A percentile compares a stretch with the other conserved stretches of the same genome.
These are phyloP conservation scores for Blastobasis lacticolella DNA, from an alignment of 2,888 invertebrate species.

Conservation along the genomic window DNA sequence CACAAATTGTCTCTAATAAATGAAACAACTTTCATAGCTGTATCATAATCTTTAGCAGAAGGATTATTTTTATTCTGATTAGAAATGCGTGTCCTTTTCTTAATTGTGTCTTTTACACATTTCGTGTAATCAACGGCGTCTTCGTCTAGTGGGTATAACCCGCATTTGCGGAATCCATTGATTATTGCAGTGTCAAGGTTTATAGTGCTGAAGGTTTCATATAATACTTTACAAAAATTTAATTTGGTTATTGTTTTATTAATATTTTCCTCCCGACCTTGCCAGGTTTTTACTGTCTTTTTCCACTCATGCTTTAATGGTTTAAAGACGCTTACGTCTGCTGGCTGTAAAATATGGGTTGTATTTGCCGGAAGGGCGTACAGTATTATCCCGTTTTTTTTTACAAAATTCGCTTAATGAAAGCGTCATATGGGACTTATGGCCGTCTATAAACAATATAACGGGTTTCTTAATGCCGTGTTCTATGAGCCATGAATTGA, in stretches of 20 bases:
- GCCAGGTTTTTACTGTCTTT: constrained; percentile 8
- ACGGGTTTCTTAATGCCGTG: constrained; percentile 18
- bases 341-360: constrained; percentile 23
- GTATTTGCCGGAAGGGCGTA: constrained; percentile 23
- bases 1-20: neutral
- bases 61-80: neutral
- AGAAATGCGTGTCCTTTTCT: constrained; percentile 1
- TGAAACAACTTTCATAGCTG: neutral
- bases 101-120: constrained; percentile 15
- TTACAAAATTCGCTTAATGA: constrained; percentile 15
- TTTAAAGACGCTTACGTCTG: constrained; percentile 20
- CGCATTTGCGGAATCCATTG: constrained; percentile 18
- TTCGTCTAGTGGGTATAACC: constrained; percentile 18
- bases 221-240: constrained; percentile 17
- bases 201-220: constrained; percentile 8
- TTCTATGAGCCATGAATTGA: constrained; percentile 17
- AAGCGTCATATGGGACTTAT: constrained; percentile 21
- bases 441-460: constrained; percentile 21
- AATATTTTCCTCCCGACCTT: constrained; percentile 15
- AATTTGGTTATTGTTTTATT: constrained; percentile 17
- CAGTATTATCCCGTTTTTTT: constrained; percentile 15
- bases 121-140: constrained; percentile 15
- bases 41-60: neutral
- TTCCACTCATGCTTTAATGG: constrained; percentile 18
- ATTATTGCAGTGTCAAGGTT: constrained; percentile 9